Conservation (phyloP, 2,888 invertebrate species). For the Rhorus exstirpatorius region DNA sequence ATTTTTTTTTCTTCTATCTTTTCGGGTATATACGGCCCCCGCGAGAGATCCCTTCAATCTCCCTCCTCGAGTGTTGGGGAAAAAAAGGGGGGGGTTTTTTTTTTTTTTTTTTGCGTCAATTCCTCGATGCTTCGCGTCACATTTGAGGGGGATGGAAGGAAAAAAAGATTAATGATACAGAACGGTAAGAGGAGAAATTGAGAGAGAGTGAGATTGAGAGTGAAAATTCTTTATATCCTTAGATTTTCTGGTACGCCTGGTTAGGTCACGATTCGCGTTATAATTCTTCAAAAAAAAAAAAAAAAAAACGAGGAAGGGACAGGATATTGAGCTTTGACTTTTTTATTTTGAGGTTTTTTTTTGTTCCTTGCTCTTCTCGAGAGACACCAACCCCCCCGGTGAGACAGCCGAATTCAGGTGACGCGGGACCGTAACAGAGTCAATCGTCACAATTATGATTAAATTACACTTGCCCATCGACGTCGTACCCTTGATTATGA, state of each 20-base stretch:
- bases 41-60: too few relatives aligned
- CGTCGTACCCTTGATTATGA: constrained; percentile 77
- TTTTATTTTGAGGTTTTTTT: constrained; percentile 32
- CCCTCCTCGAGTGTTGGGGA: too few relatives aligned
- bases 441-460: constrained; percentile 74
- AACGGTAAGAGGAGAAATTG: too few relatives aligned
- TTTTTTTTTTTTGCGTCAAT: constrained; percentile 70
- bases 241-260: too few relatives aligned
- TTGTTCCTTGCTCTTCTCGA: constrained; percentile 27
- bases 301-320: constrained; percentile 19
- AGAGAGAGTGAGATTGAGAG: too few relatives aligned
- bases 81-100: too few relatives aligned
- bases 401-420: constrained; percentile 64
- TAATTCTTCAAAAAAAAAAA: constrained; percentile 60
- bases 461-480: constrained; percentile 78
- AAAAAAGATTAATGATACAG: too few relatives aligned
- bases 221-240: constrained; percentile 7
- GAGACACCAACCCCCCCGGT: constrained; percentile 53
- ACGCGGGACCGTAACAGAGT: constrained; percentile 60
- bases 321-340: constrained; percentile 33
- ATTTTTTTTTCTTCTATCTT: too few relatives aligned
- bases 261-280: constrained; percentile 23
- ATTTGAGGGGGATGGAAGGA: too few relatives aligned
- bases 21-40: too few relatives aligned
- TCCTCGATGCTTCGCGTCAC: too few relatives aligned